Evolutionary conservation across 1,140 invertebrate species (phyloP), one percentile per base, ranked within the genome.

Genomic region (Bombus soroeensis): DNA sequence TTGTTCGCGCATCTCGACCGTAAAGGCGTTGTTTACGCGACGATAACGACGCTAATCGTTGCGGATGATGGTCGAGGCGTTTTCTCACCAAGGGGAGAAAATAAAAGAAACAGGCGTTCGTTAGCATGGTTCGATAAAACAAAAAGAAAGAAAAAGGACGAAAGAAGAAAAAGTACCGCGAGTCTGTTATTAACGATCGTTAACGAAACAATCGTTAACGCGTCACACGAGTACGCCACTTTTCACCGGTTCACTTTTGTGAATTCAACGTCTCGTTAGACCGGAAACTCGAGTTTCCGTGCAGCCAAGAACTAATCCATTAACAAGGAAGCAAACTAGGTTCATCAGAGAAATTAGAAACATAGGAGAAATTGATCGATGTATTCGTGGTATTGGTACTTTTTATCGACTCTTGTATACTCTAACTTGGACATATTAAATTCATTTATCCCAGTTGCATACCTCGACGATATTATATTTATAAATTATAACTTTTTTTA

Each of bases 1-100:
- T 78, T 83, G 81, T 87, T 73, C 73, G 81, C 39, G 47, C 28
- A 34, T 10, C 25, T 37, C 10, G 68, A 37, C 73, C 22, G 15
- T 77, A 77, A 75, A 75, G n/a, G 25, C 79, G 57, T 13, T 53
- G 70, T 81, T 85, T 73, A 81, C 59, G 59, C 79, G 34, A 37
- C 62, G 72, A 82, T 82, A 82, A 82, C 71, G 64, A 66, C 34
- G 72, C 64, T 77, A 77, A 87, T 84, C 82, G 81, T 53, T n/a
- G 74, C 37, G 39, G 25, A 13, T 10, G 22, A 28, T 53, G 47
- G 37, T 6, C 13, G 73, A 22, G 10, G 34, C 28, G 22, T 57
- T 22, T 75, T 76, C 28, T 75, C 13, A 1, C 41, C 1, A 15
- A n/a, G 25, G 25, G 5, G 6, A 13, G 1, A 12, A 15, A n/a